phyloP scores from a whole-genome alignment of 2,888 invertebrate species.

The Girardia tigrina region DNA sequence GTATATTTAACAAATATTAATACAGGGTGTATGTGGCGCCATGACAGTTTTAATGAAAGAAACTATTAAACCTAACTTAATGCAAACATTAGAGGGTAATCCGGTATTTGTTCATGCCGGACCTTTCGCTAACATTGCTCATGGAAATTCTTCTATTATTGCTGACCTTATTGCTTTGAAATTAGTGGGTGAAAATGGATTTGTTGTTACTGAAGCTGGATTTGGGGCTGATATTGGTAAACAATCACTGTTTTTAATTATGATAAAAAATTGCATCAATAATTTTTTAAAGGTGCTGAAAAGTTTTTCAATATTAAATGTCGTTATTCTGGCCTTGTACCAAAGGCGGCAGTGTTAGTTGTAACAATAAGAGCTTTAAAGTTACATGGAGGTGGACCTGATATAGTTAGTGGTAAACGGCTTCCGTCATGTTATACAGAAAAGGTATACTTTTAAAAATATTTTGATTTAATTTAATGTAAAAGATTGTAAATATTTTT shows the following conservation, averaged over 20 bases:
- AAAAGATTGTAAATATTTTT: too few relatives aligned
- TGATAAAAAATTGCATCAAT: neutral
- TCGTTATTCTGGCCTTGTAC: constrained; percentile 67
- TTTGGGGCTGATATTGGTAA: constrained; percentile 95
- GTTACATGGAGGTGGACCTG: constrained; percentile 94
- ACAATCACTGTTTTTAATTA: too few relatives aligned
- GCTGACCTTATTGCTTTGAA: constrained; percentile 79
- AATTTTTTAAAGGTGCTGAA: constrained; percentile 53
- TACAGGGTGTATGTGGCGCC: constrained; percentile 57
- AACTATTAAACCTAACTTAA: constrained; percentile 80
- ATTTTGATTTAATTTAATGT: too few relatives aligned
- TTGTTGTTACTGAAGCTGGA: constrained; percentile 89
- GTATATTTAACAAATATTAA: too few relatives aligned
- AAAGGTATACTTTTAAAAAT: constrained; percentile 50
- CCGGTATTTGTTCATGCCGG: constrained; percentile 93
- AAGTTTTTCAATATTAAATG: constrained; percentile 95
- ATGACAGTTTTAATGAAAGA: constrained; percentile 78
- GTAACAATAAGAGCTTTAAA: constrained; percentile 83
- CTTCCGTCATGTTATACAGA: constrained; percentile 67
- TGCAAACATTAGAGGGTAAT: constrained; percentile 77
- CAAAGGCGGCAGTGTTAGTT: constrained; percentile 79
- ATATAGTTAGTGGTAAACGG: constrained; percentile 67
- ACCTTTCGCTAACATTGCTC: constrained; percentile 97
- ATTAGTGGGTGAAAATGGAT: constrained; percentile 74
- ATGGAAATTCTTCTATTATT: constrained; percentile 87